These are phyloP conservation scores for Grammomys surdaster DNA, from an alignment of 2,113 vertebrate species.

Conservation along the genomic window DNA sequence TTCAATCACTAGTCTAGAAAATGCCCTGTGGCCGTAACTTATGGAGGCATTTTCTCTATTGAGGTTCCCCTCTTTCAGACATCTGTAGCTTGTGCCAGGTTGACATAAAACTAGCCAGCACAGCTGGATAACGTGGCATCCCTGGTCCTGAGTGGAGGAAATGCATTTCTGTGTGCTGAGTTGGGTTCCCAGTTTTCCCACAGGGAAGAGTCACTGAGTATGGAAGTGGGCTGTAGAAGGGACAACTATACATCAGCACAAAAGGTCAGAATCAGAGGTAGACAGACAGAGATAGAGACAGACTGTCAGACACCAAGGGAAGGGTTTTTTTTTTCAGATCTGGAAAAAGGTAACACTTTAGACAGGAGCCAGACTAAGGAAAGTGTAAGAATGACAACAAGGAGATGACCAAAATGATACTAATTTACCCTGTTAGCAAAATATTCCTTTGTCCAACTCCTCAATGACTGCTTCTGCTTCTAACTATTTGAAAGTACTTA, in stretches of 20 bases:
- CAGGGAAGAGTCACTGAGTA: not conserved
- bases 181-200: not conserved
- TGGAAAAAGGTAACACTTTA: not conserved
- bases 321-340: not conserved
- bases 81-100: not conserved
- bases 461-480: not conserved
- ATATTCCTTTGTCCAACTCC: not conserved
- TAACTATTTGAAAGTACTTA: not conserved
- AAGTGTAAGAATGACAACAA: not conserved
- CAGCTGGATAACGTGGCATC: too few species aligned
- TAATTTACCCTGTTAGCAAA: not conserved
- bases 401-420: not conserved
- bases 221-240: not conserved
- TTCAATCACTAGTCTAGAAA: not conserved
- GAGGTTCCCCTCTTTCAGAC: not conserved
- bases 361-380: not conserved
- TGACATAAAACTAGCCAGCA: not conserved
- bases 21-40: not conserved
- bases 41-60: not conserved
- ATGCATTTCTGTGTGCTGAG: not conserved
- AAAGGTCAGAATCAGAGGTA: constrained; percentile 15
- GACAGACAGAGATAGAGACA: not conserved
- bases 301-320: too few species aligned
- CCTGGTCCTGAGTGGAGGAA: not conserved
- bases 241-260: not conserved